phyloP scores from a whole-genome alignment of 2,888 invertebrate genomes.

The Lasioglossum figueresi region DNA sequence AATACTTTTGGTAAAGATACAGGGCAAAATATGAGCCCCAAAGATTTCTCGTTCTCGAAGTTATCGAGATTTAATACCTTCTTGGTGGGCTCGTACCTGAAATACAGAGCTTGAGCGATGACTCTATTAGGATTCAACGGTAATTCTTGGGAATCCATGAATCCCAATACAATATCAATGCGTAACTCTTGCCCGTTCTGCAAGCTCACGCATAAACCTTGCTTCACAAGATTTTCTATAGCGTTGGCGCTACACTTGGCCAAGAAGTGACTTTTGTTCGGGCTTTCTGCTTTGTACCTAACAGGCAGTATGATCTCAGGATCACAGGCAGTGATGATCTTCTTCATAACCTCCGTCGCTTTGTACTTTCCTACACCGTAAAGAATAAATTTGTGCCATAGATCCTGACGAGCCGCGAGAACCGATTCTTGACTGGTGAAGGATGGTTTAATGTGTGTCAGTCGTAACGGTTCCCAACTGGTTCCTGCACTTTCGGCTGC shows the following conservation, averaged over 20 bases:
- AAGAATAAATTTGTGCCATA: conserved; percentile 82
- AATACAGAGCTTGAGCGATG: conserved; percentile 71
- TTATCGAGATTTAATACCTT: conserved; percentile 78
- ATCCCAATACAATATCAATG: conserved; percentile 80
- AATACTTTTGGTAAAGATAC: conserved; percentile 76
- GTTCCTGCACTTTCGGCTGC: background rate
- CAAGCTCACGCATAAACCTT: conserved; percentile 71
- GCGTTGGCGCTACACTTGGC: conserved; percentile 72
- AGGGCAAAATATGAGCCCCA: conserved; percentile 78
- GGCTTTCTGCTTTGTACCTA: conserved; percentile 73
- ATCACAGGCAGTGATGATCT: conserved; percentile 70
- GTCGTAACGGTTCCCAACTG: conserved; percentile 75
- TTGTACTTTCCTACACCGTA: conserved; percentile 70
- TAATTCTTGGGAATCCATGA: conserved; percentile 70
- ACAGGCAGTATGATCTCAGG: conserved; percentile 78
- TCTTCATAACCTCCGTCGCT: conserved; percentile 71
- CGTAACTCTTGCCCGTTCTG: conserved; percentile 67
- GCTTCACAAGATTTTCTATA: conserved; percentile 75
- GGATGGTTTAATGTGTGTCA: conserved; percentile 75
- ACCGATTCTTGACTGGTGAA: conserved; percentile 71
- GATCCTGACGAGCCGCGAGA: conserved; percentile 76
- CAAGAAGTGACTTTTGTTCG: conserved; percentile 76
- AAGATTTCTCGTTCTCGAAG: conserved; percentile 76
- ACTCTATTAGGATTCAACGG: conserved; percentile 72
- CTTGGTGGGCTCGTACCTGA: conserved; percentile 73